Evolutionary conservation across 2,113 vertebrate genomes (phyloP), one percentile per base, ranked within the genome.

Genomic region (Trachemys scripta): DNA sequence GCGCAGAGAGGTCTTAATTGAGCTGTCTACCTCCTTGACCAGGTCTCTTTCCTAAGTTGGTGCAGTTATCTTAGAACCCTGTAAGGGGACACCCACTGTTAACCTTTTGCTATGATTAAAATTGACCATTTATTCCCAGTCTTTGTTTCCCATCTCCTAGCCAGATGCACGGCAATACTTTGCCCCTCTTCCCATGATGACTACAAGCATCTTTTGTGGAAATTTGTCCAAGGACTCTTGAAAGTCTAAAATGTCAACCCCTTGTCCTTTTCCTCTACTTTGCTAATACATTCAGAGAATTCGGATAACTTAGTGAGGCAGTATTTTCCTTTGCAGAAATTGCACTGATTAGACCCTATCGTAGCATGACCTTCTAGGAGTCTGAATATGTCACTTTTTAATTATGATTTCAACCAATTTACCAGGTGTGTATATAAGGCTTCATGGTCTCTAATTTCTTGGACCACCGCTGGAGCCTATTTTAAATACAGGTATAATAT

Each of bases 161-260:
- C 90, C 84, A 38, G 35, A 80, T 65, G 49, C 29, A 57, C 35
- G 29, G 38, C 38, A 87, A 72, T 45, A 83, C 20, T 20, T 31
- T 0, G 1, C 10, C 51, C 20, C 88, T 65, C 3, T 2, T 90
- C 49, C 62, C 1, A 0, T 8, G 57, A 0, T 1, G 16, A 22
- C 62, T 35, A 19, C 14, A 0, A 0, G 62, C 86, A 56, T 19
- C 5, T 0, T 14, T 92, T 47, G 0, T 1, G 4, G 49, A 3
- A 31, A 62, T 29, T 65, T 35, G 14, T 65, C 62, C 31, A 65
- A n/a, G 31, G 62, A 65, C 62, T 76, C 1, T 24, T 50, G 6
- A 29, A 7, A 49, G 31, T 6, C 2, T 2, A 2, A 53, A 14
- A 29, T 25, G 20, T 45, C 56, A 0, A 0, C 22, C 78, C n/a